These are phyloP conservation scores for Apteryx mantelli DNA, from an alignment of 2,113 vertebrate genomes.

Conservation along the genomic window DNA sequence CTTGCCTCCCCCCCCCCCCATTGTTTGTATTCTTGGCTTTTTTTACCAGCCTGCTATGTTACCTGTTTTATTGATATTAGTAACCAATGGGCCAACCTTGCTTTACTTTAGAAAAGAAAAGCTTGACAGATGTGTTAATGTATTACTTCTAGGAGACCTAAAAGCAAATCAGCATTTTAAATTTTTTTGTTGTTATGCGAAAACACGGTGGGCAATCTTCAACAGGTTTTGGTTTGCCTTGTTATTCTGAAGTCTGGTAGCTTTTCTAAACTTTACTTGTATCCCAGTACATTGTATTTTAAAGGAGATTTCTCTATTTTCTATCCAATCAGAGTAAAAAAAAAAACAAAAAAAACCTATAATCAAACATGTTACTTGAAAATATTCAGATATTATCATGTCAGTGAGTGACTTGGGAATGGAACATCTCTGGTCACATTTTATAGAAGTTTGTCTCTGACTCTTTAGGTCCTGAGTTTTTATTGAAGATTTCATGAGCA, in stretches of 20 bases:
- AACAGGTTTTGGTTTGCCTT: not conserved
- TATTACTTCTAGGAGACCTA: not conserved
- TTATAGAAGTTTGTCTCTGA: not conserved
- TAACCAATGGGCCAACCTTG: not conserved
- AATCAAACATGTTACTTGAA: not conserved
- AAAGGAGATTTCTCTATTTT: not conserved
- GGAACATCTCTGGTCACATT: not conserved
- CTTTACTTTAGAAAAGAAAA: not conserved
- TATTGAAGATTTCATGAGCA: not conserved
- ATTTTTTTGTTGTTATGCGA: not conserved
- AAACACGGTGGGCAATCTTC: not conserved
- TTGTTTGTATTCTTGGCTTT: not conserved
- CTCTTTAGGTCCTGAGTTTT: not conserved
- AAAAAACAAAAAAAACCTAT: not conserved
- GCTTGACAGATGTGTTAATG: not conserved
- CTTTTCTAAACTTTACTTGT: not conserved
- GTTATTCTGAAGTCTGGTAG: not conserved
- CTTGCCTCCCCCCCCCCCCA: accelerated
- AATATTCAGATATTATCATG: not conserved
- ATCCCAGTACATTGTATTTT: not conserved
- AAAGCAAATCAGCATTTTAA: not conserved
- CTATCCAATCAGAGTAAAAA: not conserved
- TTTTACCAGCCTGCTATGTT: not conserved
- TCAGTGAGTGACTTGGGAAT: not conserved
- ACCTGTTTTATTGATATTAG: not conserved